Percentiles rank a stretch among this genome's conserved stretches.
phyloP scores from a whole-genome alignment of 2,113 vertebrate species.

The Odobenus rosmarus region DNA sequence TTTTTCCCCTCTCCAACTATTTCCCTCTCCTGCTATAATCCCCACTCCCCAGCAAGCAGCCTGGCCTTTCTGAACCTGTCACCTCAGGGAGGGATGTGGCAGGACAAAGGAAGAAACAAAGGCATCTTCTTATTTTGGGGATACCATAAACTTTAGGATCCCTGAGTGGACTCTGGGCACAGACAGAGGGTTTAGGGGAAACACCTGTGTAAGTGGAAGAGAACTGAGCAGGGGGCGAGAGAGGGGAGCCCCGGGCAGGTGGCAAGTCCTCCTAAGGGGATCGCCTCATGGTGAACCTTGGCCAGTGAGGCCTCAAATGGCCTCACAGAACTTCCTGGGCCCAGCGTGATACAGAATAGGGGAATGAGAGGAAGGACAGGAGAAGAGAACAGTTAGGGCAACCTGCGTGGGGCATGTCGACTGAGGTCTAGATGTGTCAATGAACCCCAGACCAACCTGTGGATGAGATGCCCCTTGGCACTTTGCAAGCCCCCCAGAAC shows the following conservation, averaged over 20 bases:
- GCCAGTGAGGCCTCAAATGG: background rate
- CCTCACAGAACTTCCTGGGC: background rate
- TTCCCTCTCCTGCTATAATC: background rate
- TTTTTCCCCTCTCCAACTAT: background rate
- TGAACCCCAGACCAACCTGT: background rate
- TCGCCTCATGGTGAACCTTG: background rate
- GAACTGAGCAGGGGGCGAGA: background rate
- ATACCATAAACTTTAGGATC: background rate
- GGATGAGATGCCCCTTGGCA: background rate
- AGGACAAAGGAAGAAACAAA: background rate
- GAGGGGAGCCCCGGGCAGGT: background rate
- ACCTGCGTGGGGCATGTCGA: background rate
- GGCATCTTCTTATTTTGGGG: background rate
- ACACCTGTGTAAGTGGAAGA: background rate
- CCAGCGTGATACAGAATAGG: background rate
- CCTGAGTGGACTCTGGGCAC: background rate
- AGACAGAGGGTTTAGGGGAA: background rate
- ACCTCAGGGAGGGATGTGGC: background rate
- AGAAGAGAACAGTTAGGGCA: background rate
- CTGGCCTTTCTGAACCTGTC: background rate
- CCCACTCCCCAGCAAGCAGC: fast-evolving
- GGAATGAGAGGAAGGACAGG: background rate
- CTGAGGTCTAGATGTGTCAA: background rate
- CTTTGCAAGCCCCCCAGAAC: background rate
- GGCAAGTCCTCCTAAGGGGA: background rate